phyloP scores from a whole-genome alignment of 2,113 vertebrate genomes.

The Turdus rufiventris region DNA sequence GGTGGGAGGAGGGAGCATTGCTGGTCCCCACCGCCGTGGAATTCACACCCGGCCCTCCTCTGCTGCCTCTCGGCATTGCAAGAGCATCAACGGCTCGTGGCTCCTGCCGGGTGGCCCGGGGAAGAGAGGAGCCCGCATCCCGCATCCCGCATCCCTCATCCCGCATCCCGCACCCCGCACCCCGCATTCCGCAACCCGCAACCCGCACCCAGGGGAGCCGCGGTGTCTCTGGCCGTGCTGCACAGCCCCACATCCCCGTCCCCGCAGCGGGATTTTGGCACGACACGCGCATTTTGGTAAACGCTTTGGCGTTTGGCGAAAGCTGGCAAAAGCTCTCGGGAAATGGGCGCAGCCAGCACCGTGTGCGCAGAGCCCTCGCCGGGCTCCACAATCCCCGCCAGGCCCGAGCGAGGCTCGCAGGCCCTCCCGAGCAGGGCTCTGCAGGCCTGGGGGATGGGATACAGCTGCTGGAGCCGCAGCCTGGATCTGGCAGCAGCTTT shows the following conservation, averaged over 20 bases:
- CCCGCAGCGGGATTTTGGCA: neutral
- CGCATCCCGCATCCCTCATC: neutral
- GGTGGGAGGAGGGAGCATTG: neutral
- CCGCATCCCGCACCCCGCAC: fast-evolving
- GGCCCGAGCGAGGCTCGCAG: neutral
- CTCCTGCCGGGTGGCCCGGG: neutral
- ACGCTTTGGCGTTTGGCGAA: fast-evolving
- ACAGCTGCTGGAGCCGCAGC: conserved; percentile 22
- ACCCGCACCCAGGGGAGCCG: fast-evolving
- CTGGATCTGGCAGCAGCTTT: conserved; percentile 19
- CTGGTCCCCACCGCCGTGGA: fast-evolving
- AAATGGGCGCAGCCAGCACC: fast-evolving
- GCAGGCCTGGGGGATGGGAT: conserved; percentile 15
- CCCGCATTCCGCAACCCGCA: too few relatives aligned
- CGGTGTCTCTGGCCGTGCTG: fast-evolving
- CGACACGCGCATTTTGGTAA: fast-evolving
- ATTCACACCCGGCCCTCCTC: neutral
- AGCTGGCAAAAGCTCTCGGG: neutral
- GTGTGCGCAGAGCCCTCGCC: neutral
- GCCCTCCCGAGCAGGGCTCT: neutral
- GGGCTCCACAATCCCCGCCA: neutral
- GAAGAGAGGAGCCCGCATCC: neutral
- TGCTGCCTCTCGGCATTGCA: neutral
- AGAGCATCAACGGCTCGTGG: neutral
- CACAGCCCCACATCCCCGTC: fast-evolving